A percentile compares a stretch with the other conserved stretches of the same genome.
phyloP scores from a whole-genome alignment of 2,797 vertebrate genomes.

The Eulemur albifrons region DNA sequence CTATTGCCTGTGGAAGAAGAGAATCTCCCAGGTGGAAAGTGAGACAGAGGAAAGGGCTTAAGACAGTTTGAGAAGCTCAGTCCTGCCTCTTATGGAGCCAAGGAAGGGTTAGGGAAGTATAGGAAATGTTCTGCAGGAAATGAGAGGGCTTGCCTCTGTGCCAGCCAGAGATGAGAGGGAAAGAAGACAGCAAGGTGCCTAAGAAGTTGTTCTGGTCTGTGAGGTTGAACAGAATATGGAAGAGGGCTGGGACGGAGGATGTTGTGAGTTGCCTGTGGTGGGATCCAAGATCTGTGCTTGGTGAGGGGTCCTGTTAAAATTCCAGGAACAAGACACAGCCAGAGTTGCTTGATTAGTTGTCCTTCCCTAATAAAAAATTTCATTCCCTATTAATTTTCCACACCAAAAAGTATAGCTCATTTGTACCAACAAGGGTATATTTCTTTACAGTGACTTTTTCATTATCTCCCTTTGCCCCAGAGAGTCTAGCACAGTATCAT shows the following conservation, averaged over 20 bases:
- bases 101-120: neutral
- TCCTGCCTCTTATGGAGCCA: neutral
- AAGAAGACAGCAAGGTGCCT: neutral
- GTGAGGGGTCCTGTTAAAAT: neutral
- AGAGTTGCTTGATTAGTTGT: neutral
- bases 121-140: neutral
- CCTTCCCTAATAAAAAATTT: neutral
- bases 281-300: neutral
- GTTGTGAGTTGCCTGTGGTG: neutral
- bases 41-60: neutral
- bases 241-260: neutral
- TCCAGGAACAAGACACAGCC: neutral
- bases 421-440: neutral
- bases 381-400: neutral
- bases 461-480: conserved; percentile 12
- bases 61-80: neutral
- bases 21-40: neutral
- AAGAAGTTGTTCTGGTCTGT: neutral
- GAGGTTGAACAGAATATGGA: neutral
- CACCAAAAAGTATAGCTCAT: neutral
- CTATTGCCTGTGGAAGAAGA: neutral
- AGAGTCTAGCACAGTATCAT: neutral
- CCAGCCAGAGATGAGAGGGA: neutral
- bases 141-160: neutral
- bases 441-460: conserved; percentile 38